Evolutionary conservation across 92 coral and sea anemone genomes (phyloP), one percentile per base, ranked within the genome.

Genomic region (Bergia puertoricense): DNA sequence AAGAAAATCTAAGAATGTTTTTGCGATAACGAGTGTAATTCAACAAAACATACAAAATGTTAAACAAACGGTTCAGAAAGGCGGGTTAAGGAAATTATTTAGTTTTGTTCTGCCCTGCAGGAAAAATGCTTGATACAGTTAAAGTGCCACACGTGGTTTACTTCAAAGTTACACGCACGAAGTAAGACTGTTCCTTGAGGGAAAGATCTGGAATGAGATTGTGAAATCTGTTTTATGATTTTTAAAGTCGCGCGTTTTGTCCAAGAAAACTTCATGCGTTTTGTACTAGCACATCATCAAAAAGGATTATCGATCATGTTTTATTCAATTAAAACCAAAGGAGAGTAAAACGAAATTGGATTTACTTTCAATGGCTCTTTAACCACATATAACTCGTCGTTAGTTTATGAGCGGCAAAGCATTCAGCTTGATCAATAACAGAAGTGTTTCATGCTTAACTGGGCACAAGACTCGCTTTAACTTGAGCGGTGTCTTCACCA

Each of bases 171-270:
- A 62, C 30, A 62, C 30, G 69, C 69, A 16, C 20, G 69, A 62
- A 62, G 7, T 18, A 20, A 73, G 15, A 73, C 77, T 73, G 8
- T 1, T 73, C 41, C 77, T 73, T 5, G 0, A 73, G 77, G 45
- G 77, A 73, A 73, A 73, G 77, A 73, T 30, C 77, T 73, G 8
- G 77, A 73, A 73, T 39, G 44, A 73, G n/a, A 36, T 44, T 73
- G 77, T 4, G 10, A 73, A 1, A 73, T 73, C 40, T 73, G 77
- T 73, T 73, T 38, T 37, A 11, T 73, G n/a, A 39, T 73, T 36
- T 39, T 73, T 73, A 18, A 39, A 73, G n/a, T 6, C 43, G 8
- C 43, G 39, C 43, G 76, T 39, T 30, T 73, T 73, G 16, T 36
- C 44, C 15, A 73, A 30, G 77, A 73, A 73, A 18, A 22, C n/a